Percentiles rank a stretch among this genome's conserved stretches.
These are phyloP conservation scores for Taenaris catops DNA, from an alignment of 2,888 invertebrate genomes.

Conservation along the genomic window DNA sequence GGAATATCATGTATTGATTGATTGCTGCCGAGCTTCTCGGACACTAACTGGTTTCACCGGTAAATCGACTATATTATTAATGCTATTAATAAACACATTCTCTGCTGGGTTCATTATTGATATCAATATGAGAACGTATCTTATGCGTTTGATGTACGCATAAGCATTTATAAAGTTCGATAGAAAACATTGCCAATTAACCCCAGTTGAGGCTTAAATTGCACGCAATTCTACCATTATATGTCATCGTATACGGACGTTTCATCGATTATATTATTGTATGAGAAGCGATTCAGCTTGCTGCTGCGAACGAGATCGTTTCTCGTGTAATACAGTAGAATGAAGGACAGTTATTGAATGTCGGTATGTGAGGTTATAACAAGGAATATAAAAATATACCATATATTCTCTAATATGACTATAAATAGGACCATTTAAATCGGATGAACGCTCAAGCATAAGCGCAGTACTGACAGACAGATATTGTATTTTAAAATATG, in stretches of 20 bases:
- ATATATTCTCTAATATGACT: no score
- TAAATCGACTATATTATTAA: not conserved
- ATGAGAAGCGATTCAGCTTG: no score
- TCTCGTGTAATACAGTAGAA: no score
- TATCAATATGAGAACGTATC: not conserved
- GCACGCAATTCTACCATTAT: constrained; percentile 4
- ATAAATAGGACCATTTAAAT: no score
- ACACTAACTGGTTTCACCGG: constrained; percentile 11
- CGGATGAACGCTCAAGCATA: no score
- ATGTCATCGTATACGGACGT: not conserved
- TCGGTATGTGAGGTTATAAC: no score
- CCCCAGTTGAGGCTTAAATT: constrained; percentile 20
- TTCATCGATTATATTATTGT: no score
- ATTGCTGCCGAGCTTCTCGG: constrained; percentile 6
- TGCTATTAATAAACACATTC: not conserved
- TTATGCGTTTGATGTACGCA: not conserved
- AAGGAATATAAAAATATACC: no score
- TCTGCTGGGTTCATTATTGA: not conserved
- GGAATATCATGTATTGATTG: constrained; percentile 5
- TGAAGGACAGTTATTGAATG: no score
- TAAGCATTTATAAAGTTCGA: constrained; percentile 1
- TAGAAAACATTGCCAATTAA: constrained; percentile 23
- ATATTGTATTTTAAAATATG: no score
- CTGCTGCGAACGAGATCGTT: no score
- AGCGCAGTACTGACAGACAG: no score